Evolutionary conservation across 2,797 vertebrate genomes (phyloP), one percentile per base, ranked within the genome.

Genomic region (Salmo trutta): DNA sequence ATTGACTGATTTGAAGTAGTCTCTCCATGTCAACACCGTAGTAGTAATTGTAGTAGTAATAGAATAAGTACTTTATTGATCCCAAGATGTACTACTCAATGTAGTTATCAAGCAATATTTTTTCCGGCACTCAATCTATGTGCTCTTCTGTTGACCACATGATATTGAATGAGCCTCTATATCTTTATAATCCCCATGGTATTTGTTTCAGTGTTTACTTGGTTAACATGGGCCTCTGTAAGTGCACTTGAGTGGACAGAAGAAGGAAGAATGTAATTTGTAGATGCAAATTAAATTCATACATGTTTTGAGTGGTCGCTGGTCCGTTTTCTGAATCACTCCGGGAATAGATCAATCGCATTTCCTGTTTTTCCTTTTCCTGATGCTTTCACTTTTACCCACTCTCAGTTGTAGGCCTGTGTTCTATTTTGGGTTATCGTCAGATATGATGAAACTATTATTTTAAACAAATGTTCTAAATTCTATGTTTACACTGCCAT

Each of bases 281-380:
- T 73, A 36, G 75, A 82, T 53, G 56, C 64, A 88, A 85, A 93
- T 90, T 83, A 5, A 52, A 89, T 93, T 91, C 79, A 14, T 41
- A 54, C 70, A 8, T 53, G 73, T 80, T 87, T 29, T 80, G 75
- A 90, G 84, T 77, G 80, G 82, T 73, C 59, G 56, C 29, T 1
- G 31, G 82, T 79, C 10, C 62, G 56, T 83, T 84, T 78, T 33
- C 81, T 75, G 33, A 24, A 56, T 79, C 70, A 41, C 69, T 31
- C 52, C 74, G 31, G 67, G 74, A 64, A 10, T 24, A 64, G 59
- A 80, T 78, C 15, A 36, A 76, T 75, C 8, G 5, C 6, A 3
- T 19, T 21, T 75, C 65, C 29, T 54, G 5, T 77, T 47, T 77
- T 33, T n/a, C 53, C 64, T 29, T 36, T 7, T 52, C 17, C 6